Percentiles rank a stretch among this genome's conserved stretches.
Evolutionary conservation across 2,797 vertebrate species (phyloP).

Genomic region (Microhierax caerulescens): DNA sequence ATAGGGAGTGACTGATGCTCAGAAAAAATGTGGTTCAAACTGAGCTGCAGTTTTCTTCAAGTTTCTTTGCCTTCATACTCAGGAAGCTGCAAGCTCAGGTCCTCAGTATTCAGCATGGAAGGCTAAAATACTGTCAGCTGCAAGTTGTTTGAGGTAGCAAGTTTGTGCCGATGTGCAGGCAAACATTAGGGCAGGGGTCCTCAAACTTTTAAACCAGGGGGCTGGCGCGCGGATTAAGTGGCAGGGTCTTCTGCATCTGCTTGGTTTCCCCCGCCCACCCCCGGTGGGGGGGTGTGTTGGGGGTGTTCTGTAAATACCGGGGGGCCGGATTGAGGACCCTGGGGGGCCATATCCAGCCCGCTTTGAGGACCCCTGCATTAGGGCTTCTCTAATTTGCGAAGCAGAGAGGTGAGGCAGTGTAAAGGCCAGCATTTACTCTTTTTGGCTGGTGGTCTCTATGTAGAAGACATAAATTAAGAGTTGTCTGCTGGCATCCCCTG

Average conservation of each 20-base stretch:
- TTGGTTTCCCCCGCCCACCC: too few relatives aligned
- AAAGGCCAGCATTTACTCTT: neutral
- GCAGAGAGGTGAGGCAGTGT: neutral
- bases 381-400: neutral
- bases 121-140: neutral
- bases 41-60: neutral
- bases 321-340: too few relatives aligned
- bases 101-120: neutral
- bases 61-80: neutral
- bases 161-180: neutral
- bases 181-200: neutral
- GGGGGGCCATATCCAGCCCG: too few relatives aligned
- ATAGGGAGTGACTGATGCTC: slow-evolving; percentile 6
- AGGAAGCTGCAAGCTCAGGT: neutral
- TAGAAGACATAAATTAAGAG: neutral
- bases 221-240: too few relatives aligned
- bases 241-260: too few relatives aligned
- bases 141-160: neutral
- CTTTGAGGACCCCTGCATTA: too few relatives aligned
- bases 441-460: neutral
- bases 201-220: too few relatives aligned
- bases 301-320: too few relatives aligned
- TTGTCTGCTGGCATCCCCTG: neutral
- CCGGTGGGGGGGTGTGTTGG: too few relatives aligned
- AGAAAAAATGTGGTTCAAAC: neutral